Conservation (phyloP, 2,113 vertebrate species). For the Melanocharis versteri region DNA sequence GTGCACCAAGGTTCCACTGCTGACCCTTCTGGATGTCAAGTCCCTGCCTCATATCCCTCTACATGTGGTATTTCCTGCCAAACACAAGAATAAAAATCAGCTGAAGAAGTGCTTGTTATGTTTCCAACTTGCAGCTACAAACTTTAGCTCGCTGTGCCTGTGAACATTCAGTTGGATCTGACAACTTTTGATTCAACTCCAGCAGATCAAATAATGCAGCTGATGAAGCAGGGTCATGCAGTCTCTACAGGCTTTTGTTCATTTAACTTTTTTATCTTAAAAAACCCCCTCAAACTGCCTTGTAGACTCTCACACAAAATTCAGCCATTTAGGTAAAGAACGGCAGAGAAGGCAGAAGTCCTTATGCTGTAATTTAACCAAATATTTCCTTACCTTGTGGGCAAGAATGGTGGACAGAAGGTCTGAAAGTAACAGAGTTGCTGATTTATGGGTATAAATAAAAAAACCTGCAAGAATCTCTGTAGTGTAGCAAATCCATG, state of each 20-base stretch:
- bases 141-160: background rate
- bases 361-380: background rate
- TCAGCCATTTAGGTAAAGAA: background rate
- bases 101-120: background rate
- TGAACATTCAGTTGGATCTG: background rate
- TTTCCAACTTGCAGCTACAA: background rate
- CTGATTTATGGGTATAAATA: background rate
- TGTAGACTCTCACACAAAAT: background rate
- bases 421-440: background rate
- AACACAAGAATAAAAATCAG: background rate
- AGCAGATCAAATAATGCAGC: background rate
- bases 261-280: background rate
- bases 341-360: background rate
- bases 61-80: background rate
- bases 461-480: background rate
- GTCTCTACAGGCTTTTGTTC: background rate
- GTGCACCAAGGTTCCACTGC: background rate
- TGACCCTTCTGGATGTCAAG: background rate
- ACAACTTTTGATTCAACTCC: background rate
- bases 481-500: background rate
- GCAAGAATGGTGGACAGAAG: background rate
- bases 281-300: background rate
- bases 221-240: background rate
- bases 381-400: background rate
- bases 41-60: background rate